These are phyloP conservation scores for Plotosus lineatus DNA, from an alignment of 2,113 vertebrate species.

Conservation along the genomic window DNA sequence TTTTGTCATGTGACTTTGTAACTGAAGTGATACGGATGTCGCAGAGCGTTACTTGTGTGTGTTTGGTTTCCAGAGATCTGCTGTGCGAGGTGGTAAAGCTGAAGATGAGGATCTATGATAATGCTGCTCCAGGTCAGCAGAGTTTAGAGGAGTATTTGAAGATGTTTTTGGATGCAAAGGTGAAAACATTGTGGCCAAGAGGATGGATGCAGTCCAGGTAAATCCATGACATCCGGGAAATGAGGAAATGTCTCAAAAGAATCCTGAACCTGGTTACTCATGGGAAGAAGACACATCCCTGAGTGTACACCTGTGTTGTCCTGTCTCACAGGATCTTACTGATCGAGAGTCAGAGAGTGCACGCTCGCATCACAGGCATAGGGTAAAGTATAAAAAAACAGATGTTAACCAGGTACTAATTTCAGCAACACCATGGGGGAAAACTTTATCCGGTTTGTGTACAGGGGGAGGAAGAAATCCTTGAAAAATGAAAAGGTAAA, in stretches of 20 bases:
- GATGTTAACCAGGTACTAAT: background rate
- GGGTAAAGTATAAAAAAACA: conserved; percentile 31
- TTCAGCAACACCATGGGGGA: background rate
- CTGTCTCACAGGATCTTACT: conserved; percentile 77
- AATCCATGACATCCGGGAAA: too few relatives aligned
- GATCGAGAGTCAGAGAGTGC: conserved; percentile 82
- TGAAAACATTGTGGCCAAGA: conserved; percentile 94
- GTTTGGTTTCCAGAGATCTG: conserved; percentile 72
- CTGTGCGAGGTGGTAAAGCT: conserved; percentile 80
- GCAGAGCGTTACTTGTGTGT: background rate
- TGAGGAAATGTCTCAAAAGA: background rate
- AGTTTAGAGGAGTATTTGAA: conserved; percentile 87
- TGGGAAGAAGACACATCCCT: background rate
- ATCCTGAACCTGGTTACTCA: background rate
- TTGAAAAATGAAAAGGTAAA: conserved; percentile 40
- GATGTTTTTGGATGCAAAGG: conserved; percentile 82
- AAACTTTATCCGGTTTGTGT: background rate
- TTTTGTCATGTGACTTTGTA: too few relatives aligned
- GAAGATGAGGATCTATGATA: conserved; percentile 79
- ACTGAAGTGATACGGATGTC: too few relatives aligned
- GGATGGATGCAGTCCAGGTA: conserved; percentile 98
- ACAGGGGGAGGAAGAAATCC: conserved; percentile 46
- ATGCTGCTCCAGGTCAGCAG: conserved; percentile 73
- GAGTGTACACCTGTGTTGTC: too few relatives aligned
- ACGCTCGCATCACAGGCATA: conserved; percentile 80